phyloP scores from a whole-genome alignment of 1,140 invertebrate species.

The Metaphire vulgaris region DNA sequence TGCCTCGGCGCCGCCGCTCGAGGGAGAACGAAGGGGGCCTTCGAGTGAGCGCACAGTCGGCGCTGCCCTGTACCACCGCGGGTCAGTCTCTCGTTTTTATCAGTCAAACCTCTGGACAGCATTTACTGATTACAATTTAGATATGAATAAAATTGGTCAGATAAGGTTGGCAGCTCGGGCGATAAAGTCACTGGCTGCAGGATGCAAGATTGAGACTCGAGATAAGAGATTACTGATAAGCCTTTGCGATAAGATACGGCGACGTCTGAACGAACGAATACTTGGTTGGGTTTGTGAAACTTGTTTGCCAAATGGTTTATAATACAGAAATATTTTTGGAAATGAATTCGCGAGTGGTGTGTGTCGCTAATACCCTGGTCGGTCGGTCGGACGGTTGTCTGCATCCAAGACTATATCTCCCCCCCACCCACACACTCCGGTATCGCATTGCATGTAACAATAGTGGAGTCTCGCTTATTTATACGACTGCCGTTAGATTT shows the following conservation, averaged over 20 bases:
- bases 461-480: too few relatives aligned
- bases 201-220: not conserved
- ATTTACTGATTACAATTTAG: slow-evolving; percentile 3
- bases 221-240: slow-evolving; percentile 1
- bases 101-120: not conserved
- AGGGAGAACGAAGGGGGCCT: not conserved
- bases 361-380: too few relatives aligned
- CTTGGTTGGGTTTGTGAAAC: not conserved
- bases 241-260: not conserved
- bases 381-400: too few relatives aligned
- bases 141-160: slow-evolving; percentile 3
- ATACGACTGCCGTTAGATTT: too few relatives aligned
- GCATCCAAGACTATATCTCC: too few relatives aligned
- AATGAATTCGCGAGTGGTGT: not conserved
- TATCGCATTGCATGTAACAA: too few relatives aligned
- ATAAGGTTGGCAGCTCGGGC: not conserved
- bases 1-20: too few relatives aligned
- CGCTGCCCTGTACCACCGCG: not conserved
- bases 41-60: not conserved
- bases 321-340: not conserved
- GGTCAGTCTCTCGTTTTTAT: not conserved
- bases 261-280: not conserved
- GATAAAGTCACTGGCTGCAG: not conserved
- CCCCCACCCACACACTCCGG: too few relatives aligned
- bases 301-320: not conserved